These are phyloP conservation scores for Capreolus pygargus DNA, from an alignment of 2,113 vertebrate genomes.

Conservation along the genomic window DNA sequence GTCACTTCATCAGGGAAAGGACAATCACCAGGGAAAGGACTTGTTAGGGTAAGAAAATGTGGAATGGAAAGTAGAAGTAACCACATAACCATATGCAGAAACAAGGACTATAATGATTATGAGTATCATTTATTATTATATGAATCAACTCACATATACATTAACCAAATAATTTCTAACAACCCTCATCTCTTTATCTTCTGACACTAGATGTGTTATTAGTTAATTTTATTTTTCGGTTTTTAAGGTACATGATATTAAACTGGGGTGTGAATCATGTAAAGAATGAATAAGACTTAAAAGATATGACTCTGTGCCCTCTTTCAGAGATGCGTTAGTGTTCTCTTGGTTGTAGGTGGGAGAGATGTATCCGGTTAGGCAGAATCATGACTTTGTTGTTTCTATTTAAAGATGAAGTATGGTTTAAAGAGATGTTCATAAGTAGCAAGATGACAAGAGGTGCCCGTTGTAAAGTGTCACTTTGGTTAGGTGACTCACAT, in stretches of 20 bases:
- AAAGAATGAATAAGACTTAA: background rate
- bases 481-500: background rate
- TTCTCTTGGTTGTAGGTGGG: background rate
- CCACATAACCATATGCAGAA: background rate
- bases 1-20: background rate
- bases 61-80: background rate
- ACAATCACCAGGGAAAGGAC: background rate
- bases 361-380: background rate
- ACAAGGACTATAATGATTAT: background rate
- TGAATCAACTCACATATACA: background rate
- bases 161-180: background rate
- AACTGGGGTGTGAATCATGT: background rate
- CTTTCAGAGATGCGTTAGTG: background rate
- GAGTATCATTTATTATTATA: background rate
- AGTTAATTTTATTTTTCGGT: background rate
- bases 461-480: background rate
- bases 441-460: background rate
- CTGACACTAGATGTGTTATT: background rate
- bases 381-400: background rate
- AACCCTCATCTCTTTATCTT: background rate
- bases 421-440: background rate
- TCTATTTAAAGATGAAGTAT: background rate
- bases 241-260: background rate
- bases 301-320: background rate
- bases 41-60: background rate